Percentiles rank a stretch among this genome's conserved stretches.
These are phyloP conservation scores for Phalloptychus januarius DNA, from an alignment of 2,797 vertebrate species.

Conservation along the genomic window DNA sequence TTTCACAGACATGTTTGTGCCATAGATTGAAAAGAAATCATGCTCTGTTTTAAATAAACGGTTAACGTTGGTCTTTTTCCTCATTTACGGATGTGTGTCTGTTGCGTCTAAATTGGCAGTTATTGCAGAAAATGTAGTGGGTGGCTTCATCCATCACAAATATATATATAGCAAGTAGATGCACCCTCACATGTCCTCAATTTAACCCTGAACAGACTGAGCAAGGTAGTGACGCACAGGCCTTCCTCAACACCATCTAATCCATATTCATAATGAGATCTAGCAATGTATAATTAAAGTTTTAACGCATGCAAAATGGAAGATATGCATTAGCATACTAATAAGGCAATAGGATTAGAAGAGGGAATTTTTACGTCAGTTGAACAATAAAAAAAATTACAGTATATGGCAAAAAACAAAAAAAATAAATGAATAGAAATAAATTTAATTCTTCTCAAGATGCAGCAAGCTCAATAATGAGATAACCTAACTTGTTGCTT, in stretches of 20 bases:
- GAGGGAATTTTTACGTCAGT: slow-evolving; percentile 19
- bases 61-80: background rate
- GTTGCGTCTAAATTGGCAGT: slow-evolving; percentile 18
- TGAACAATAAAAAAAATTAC: slow-evolving; percentile 7
- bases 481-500: background rate
- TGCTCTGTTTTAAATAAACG: background rate
- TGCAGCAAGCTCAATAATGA: background rate
- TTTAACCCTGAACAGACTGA: slow-evolving; percentile 45
- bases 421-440: background rate
- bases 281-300: slow-evolving; percentile 35
- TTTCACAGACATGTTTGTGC: slow-evolving; percentile 5
- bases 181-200: slow-evolving; percentile 36
- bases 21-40: slow-evolving; percentile 26
- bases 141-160: slow-evolving; percentile 40
- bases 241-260: slow-evolving; percentile 47
- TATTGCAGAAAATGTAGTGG: slow-evolving; percentile 35
- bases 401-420: background rate
- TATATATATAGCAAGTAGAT: slow-evolving; percentile 29
- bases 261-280: slow-evolving; percentile 56
- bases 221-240: slow-evolving; percentile 60
- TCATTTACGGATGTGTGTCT: slow-evolving; percentile 3
- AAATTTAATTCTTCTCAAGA: background rate
- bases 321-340: slow-evolving; percentile 32
- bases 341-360: slow-evolving; percentile 32
- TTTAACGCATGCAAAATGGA: slow-evolving; percentile 36